These are phyloP conservation scores for Mormoops blainvillei DNA, from an alignment of 2,113 vertebrate genomes.

Conservation along the genomic window DNA sequence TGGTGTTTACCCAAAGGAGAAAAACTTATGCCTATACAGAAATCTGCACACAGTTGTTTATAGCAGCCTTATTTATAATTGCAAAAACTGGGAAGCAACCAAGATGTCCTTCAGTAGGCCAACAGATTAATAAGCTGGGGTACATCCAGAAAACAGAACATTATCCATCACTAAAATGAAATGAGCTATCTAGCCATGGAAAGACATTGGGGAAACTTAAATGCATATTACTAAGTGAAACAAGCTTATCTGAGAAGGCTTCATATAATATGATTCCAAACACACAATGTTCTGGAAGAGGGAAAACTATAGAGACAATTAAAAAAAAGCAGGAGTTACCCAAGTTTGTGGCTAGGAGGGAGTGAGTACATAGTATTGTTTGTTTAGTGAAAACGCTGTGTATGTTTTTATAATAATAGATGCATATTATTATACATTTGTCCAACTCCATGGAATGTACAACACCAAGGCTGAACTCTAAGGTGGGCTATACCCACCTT, in stretches of 20 bases:
- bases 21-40: neutral
- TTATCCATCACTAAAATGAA: neutral
- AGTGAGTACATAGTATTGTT: neutral
- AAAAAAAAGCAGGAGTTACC: neutral
- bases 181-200: neutral
- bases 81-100: neutral
- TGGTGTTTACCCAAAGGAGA: neutral
- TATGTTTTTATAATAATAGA: neutral
- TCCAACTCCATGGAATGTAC: neutral
- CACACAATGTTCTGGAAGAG: neutral
- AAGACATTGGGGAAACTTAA: neutral
- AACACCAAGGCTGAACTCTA: neutral
- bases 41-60: neutral
- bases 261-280: neutral
- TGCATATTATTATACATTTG: too few relatives aligned
- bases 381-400: neutral
- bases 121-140: neutral
- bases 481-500: neutral
- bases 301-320: neutral
- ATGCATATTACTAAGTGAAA: neutral
- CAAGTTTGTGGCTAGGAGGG: neutral
- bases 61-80: neutral
- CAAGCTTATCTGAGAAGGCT: neutral
- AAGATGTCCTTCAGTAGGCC: neutral
- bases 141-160: neutral